Conservation (phyloP, 2,888 invertebrate species). For the Aricia artaxerxes region DNA sequence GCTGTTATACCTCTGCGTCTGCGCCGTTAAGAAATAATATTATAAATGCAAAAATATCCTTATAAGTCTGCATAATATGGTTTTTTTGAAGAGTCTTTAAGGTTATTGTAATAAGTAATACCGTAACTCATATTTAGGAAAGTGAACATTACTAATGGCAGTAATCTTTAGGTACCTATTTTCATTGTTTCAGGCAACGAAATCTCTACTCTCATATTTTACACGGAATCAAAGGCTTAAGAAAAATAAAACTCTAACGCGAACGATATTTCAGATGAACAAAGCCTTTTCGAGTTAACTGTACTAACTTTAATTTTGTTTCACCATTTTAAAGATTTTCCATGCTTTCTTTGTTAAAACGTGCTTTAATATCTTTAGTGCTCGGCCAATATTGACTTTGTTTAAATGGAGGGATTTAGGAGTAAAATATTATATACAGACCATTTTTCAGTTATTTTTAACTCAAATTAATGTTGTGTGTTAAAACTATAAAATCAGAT, state of each 20-base stretch:
- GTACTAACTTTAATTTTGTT: constrained; percentile 19
- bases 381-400: background rate
- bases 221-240: constrained; percentile 15
- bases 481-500: no score
- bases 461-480: no score
- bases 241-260: constrained; percentile 25
- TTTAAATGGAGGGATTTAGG: background rate
- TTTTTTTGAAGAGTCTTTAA: no score
- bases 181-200: constrained; percentile 1
- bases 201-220: constrained; percentile 9
- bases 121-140: no score
- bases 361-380: background rate
- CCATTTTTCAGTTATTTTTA: no score
- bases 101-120: no score
- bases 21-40: no score
- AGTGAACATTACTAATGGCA: background rate
- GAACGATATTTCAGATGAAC: constrained; percentile 24
- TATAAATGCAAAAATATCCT: no score
- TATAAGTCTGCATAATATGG: no score
- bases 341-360: background rate
- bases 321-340: constrained; percentile 20
- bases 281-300: constrained; percentile 25
- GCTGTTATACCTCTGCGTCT: no score
- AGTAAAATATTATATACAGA: background rate
- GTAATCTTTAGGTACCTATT: background rate